Conservation (phyloP, 2,797 vertebrate species). For the Myotis pilosus region DNA sequence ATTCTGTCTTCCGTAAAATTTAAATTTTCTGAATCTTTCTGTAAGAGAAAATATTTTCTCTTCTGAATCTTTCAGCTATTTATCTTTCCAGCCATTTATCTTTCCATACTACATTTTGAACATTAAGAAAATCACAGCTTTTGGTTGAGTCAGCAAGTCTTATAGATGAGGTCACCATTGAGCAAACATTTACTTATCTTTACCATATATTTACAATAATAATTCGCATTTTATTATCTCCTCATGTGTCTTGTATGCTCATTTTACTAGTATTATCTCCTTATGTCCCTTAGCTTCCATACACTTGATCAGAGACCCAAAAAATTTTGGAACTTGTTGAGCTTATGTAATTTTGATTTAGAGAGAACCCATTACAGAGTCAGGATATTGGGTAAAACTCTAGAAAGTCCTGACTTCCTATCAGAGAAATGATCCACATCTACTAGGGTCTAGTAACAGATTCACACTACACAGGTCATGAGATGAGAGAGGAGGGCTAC, state of each 20-base stretch:
- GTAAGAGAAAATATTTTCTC: neutral
- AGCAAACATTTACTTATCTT: neutral
- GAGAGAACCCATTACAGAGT: neutral
- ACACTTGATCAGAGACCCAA: neutral
- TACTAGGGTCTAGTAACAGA: neutral
- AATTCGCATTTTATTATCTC: neutral
- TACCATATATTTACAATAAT: no score
- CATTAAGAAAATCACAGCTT: neutral
- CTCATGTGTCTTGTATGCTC: neutral
- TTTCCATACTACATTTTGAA: neutral
- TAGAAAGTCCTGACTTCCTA: neutral
- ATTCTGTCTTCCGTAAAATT: neutral
- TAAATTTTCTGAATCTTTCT: no score
- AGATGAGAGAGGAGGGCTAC: no score
- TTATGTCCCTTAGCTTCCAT: no score
- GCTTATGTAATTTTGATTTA: neutral
- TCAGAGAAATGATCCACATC: neutral
- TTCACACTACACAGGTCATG: neutral
- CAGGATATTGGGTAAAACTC: neutral
- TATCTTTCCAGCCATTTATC: neutral
- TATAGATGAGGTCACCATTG: neutral
- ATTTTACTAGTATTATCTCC: no score
- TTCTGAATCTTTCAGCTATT: neutral
- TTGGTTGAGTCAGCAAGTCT: neutral
- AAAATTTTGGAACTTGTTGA: neutral